Conservation (phyloP, 2,113 vertebrate species). For the Ivindomyrus marchei region DNA sequence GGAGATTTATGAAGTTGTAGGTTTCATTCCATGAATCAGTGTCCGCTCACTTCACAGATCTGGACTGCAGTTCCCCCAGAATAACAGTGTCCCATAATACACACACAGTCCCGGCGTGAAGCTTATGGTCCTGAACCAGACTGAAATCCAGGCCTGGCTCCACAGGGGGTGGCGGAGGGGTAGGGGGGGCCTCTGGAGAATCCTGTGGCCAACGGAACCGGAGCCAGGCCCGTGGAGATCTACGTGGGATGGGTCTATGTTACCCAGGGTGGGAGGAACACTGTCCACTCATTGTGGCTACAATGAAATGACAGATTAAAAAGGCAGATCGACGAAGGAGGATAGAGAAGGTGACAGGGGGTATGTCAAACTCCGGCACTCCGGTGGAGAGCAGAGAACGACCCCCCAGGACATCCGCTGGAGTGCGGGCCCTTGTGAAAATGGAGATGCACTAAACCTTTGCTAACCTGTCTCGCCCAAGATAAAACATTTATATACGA, state of each 20-base stretch:
- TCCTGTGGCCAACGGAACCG: neutral
- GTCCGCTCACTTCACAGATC: neutral
- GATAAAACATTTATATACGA: conserved; percentile 77
- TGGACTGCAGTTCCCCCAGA: neutral
- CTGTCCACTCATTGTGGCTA: neutral
- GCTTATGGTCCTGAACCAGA: neutral
- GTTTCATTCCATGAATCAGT: neutral
- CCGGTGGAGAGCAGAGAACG: conserved; percentile 44
- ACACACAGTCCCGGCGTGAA: neutral
- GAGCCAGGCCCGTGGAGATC: neutral
- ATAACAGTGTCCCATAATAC: neutral
- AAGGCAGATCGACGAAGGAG: neutral
- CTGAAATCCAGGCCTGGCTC: neutral
- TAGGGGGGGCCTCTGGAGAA: neutral
- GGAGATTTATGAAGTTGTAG: neutral
- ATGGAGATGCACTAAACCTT: conserved; percentile 68
- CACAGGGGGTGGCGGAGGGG: neutral
- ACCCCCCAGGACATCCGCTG: conserved; percentile 41
- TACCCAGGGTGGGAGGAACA: neutral
- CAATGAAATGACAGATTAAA: neutral
- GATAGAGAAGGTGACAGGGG: conserved; percentile 17
- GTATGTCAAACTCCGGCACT: conserved; percentile 30
- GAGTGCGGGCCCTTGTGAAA: conserved; percentile 59
- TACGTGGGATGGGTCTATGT: neutral
- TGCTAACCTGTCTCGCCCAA: conserved; percentile 61